Evolutionary conservation across 2,888 invertebrate species (phyloP), one percentile per base, ranked within the genome.

Genomic region (Erebia palarica): DNA sequence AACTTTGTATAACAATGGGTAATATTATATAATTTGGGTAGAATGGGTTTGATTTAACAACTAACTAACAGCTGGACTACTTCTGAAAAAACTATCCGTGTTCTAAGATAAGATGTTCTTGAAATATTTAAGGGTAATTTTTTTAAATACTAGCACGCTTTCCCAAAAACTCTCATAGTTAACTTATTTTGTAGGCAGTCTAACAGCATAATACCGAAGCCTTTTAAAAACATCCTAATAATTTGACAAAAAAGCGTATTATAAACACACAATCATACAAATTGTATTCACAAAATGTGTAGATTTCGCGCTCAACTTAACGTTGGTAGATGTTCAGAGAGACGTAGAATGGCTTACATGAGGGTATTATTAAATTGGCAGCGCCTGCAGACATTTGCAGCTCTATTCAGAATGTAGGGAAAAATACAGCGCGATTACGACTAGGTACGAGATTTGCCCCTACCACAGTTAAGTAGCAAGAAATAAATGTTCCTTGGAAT

Each of bases 291-390:
- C 42, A 64, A 70, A 72, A 69, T 73, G 64, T 71, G 36, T 55
- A 69, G 55, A 67, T 64, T 65, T 36, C 61, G 42, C 61, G 27
- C 68, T 67, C 64, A 21, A 68, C 68, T 66, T 69, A 57, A 75
- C 57, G 73, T 61, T 69, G 73, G 73, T 75, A 71, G 55, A 58
- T 71, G 73, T 72, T 67, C 69, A 21, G 57, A 65, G 36, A 59
- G 77, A 80, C 80, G 81, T 80, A 79, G 80, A 82, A 81, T 77
- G 80, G 80, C 84, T 81, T 85, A 86, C 83, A 84, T 81, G 85
- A 79, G 78, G 80, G 82, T 80, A 85, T 88, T 89, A 89, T 88
- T 88, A 88, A 88, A 89, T 89, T 88, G 87, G 80, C 82, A 79
- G 76, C 73, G 80, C 76, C 76, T 71, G 75, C 77, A 78, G 77